Conservation (phyloP, 2,113 vertebrate genomes). For the Otocyon megalotis region DNA sequence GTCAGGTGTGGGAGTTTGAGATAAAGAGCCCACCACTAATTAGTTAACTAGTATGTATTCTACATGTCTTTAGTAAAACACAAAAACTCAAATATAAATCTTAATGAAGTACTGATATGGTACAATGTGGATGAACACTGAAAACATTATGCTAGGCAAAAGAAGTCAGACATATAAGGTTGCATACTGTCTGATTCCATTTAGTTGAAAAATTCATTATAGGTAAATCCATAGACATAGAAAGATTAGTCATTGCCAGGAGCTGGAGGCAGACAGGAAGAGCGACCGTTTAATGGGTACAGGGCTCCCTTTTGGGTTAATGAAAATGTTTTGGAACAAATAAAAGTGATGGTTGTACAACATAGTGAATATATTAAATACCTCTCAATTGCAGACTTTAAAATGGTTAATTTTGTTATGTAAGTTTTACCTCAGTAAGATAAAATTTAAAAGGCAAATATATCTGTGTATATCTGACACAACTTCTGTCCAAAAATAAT, state of each 20-base stretch:
- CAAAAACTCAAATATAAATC: slow-evolving; percentile 2
- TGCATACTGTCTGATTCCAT: not conserved
- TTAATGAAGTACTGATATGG: not conserved
- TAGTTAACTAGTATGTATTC: slow-evolving; percentile 40
- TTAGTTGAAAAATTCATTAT: slow-evolving; percentile 17
- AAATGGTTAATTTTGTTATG: not conserved
- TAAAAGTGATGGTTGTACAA: slow-evolving; percentile 1
- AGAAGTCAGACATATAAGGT: not conserved
- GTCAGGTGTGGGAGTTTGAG: not conserved
- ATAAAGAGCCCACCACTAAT: not conserved
- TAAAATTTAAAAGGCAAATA: not conserved
- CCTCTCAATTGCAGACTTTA: not conserved
- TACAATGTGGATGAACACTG: not conserved
- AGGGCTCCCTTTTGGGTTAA: not conserved
- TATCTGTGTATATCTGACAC: not conserved
- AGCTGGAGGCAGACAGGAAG: not conserved
- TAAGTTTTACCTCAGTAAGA: not conserved
- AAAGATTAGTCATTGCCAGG: not conserved
- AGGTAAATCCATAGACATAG: not conserved
- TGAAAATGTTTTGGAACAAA: slow-evolving; percentile 5
- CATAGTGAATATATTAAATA: not conserved
- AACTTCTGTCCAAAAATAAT: not conserved
- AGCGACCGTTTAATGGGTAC: not conserved
- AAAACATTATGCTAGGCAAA: not conserved
- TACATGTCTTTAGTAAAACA: not conserved